phyloP scores from a whole-genome alignment of 64 coral and sea anemone genomes.

The Astreopora myriophthalma region DNA sequence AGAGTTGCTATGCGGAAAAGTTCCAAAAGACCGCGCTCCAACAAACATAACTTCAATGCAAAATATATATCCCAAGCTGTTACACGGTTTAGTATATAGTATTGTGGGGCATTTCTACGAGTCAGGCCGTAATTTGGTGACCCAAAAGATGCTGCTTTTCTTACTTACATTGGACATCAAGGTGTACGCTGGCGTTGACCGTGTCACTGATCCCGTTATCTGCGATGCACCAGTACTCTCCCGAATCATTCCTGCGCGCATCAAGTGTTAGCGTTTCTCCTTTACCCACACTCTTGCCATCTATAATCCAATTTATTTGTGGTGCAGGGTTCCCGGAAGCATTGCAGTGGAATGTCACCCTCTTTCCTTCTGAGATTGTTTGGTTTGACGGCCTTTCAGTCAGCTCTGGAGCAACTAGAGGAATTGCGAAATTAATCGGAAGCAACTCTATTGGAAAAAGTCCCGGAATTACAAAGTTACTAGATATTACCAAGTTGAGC shows the following conservation, averaged over 20 bases:
- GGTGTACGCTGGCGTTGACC: background rate
- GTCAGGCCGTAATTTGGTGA: no score
- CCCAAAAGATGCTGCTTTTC: no score
- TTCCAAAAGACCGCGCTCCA: no score
- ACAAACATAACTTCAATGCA: no score
- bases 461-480: no score
- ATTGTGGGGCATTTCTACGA: background rate
- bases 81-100: background rate
- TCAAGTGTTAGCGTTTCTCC: background rate
- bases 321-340: conserved; percentile 15
- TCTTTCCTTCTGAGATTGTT: background rate
- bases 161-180: conserved; percentile 24
- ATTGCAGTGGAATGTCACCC: background rate
- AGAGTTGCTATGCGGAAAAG: no score
- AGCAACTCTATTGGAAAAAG: no score
- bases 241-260: background rate
- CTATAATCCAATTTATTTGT: conserved; percentile 1
- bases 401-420: background rate
- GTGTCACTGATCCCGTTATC: background rate
- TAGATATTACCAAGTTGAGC: no score
- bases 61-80: no score
- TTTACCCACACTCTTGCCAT: background rate
- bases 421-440: no score
- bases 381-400: background rate
- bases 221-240: background rate